These are phyloP conservation scores for Ptyas mucosa DNA, from an alignment of 2,113 vertebrate species.

Conservation along the genomic window DNA sequence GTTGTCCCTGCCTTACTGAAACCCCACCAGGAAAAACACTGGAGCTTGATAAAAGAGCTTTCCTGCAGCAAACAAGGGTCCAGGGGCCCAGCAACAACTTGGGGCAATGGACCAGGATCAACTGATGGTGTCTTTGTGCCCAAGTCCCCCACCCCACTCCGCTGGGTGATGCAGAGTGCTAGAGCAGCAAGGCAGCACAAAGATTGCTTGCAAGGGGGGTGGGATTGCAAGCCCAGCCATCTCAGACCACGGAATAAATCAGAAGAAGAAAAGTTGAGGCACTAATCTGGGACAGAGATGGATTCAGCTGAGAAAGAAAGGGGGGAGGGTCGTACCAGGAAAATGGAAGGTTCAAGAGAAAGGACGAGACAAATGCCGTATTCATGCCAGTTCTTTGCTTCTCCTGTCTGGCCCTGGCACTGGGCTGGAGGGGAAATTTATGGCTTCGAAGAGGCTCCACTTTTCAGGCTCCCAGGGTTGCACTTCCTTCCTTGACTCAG, in stretches of 20 bases:
- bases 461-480: neutral
- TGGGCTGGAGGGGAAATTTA: neutral
- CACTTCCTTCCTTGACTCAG: too few species aligned
- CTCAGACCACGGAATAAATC: neutral
- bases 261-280: fast-evolving
- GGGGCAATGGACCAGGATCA: neutral
- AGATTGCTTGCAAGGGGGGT: neutral
- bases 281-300: neutral
- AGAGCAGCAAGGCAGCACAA: neutral
- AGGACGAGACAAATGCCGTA: neutral
- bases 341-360: neutral
- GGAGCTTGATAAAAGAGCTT: neutral
- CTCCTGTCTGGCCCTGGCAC: neutral
- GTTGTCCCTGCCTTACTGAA: neutral
- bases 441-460: neutral
- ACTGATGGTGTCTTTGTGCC: neutral
- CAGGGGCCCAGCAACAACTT: neutral
- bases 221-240: neutral
- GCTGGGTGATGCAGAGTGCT: neutral
- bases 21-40: neutral
- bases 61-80: neutral
- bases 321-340: neutral
- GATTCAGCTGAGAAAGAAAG: neutral
- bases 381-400: neutral
- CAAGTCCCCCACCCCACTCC: neutral